phyloP scores from a whole-genome alignment of 2,888 invertebrate species.

The Pammene aurita region DNA sequence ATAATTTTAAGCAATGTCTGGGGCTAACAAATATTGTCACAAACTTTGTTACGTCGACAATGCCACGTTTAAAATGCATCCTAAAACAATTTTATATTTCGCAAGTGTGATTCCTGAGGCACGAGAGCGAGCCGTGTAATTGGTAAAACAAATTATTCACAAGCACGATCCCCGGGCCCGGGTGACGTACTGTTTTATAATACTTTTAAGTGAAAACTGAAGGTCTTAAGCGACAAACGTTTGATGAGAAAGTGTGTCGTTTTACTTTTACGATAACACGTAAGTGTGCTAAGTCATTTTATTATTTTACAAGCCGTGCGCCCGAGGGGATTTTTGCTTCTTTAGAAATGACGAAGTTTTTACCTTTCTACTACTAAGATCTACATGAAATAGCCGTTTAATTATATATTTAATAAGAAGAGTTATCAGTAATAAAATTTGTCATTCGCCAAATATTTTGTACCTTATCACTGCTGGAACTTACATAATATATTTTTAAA shows the following conservation, averaged over 20 bases:
- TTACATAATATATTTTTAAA: too few species aligned
- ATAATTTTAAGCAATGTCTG: too few species aligned
- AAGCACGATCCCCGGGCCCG: not conserved
- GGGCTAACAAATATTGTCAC: too few species aligned
- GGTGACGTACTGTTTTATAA: not conserved
- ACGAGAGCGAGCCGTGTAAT: not conserved
- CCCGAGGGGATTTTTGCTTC: not conserved
- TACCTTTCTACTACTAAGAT: too few species aligned
- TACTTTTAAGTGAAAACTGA: not conserved
- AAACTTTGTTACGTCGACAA: too few species aligned
- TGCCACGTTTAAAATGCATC: not conserved
- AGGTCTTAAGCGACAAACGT: not conserved
- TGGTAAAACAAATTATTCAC: slow-evolving; percentile 6
- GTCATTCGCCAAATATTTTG: too few species aligned
- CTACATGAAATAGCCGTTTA: too few species aligned
- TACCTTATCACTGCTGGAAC: too few species aligned
- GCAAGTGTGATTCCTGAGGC: not conserved
- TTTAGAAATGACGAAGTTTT: not conserved
- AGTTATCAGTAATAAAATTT: too few species aligned
- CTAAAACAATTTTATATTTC: not conserved
- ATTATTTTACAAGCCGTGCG: not conserved
- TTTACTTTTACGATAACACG: not conserved
- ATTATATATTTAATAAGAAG: too few species aligned
- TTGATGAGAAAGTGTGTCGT: not conserved
- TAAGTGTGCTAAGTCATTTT: not conserved